Evolutionary conservation across 2,113 vertebrate genomes (phyloP).

Genomic region (Electrona antarctica): DNA sequence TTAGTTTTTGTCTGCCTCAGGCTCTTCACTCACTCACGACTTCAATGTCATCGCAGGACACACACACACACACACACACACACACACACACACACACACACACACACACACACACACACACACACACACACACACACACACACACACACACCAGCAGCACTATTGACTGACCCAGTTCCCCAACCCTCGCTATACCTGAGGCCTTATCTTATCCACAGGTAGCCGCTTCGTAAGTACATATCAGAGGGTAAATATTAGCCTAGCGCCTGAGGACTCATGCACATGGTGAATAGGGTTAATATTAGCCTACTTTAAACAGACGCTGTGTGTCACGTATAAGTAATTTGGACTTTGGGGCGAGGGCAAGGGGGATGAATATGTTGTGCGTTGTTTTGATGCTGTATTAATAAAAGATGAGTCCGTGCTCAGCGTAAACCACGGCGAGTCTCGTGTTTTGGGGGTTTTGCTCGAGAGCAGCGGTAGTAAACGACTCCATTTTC

Average conservation of each 20-base stretch:
- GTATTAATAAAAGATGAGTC: slow-evolving; percentile 2
- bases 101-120: no score
- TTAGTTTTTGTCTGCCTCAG: slow-evolving; percentile 15
- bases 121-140: no score
- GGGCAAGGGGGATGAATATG: neutral
- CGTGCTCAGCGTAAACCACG: neutral
- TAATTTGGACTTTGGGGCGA: neutral
- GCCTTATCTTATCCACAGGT: slow-evolving; percentile 48
- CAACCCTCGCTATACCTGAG: neutral
- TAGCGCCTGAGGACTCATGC: slow-evolving; percentile 24
- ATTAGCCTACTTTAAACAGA: slow-evolving; percentile 6
- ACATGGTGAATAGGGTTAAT: slow-evolving; percentile 14
- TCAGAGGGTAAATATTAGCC: slow-evolving; percentile 65
- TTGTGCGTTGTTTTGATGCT: neutral
- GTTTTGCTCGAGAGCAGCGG: neutral
- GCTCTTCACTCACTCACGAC: neutral
- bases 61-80: neutral
- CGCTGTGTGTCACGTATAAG: neutral
- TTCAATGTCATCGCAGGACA: slow-evolving; percentile 48
- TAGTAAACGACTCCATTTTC: neutral
- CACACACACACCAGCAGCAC: slow-evolving; percentile 2
- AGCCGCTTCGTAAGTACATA: slow-evolving; percentile 16
- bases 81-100: no score
- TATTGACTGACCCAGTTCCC: slow-evolving; percentile 19
- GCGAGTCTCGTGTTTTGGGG: neutral